These are phyloP conservation scores for Reticulitermes lucifugus DNA, from an alignment of 2,888 invertebrate genomes.

Conservation along the genomic window DNA sequence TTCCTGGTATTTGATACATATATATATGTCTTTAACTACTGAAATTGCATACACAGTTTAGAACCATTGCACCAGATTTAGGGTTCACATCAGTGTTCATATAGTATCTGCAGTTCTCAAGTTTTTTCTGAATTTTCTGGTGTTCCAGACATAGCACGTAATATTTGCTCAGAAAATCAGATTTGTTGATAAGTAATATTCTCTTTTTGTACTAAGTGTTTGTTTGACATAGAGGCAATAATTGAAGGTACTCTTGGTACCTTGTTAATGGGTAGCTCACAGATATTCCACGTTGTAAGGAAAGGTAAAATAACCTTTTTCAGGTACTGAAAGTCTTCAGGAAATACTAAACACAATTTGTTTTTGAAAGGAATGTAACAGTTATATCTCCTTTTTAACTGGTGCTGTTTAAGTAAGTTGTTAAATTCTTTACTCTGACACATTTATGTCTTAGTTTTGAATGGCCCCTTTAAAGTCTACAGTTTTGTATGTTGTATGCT, in stretches of 20 bases:
- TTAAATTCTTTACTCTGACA: not conserved
- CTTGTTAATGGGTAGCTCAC: not conserved
- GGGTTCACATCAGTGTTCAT: not conserved
- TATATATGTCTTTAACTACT: not conserved
- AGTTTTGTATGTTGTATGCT: not conserved
- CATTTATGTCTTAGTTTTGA: not conserved
- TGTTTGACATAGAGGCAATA: not conserved
- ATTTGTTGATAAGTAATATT: not conserved
- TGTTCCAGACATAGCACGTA: not conserved
- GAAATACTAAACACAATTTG: not conserved
- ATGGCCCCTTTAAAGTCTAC: not conserved
- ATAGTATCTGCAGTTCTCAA: not conserved
- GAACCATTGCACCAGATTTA: not conserved
- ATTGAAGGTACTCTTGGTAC: not conserved
- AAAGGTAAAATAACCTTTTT: not conserved
- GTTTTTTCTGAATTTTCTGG: not conserved
- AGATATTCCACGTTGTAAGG: not conserved
- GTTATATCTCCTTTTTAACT: not conserved
- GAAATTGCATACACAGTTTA: conserved; percentile 1
- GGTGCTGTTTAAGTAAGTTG: not conserved
- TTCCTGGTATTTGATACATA: not conserved
- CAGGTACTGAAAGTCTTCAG: not conserved
- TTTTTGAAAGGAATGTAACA: not conserved
- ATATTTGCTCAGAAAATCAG: conserved; percentile 6
- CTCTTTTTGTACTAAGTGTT: not conserved